phyloP scores from a whole-genome alignment of 2,888 invertebrate species.

The Metellina segmentata region DNA sequence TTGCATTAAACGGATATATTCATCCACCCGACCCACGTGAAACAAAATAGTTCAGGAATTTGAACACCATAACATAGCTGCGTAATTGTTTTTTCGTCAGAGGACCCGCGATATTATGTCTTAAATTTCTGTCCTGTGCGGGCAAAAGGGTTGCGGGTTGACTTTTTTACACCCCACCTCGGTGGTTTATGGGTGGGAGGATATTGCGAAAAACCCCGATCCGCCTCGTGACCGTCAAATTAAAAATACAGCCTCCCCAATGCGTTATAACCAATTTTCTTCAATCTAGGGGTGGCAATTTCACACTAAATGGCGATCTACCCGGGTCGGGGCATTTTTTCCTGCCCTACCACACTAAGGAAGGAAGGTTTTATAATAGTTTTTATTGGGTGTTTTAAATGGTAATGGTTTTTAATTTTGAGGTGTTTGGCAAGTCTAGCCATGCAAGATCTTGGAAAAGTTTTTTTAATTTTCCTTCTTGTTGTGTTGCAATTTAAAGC shows the following conservation, averaged over 20 bases:
- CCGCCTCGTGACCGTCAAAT: slow-evolving; percentile 22
- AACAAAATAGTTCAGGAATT: slow-evolving; percentile 62
- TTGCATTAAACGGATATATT: neutral
- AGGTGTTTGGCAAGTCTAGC: neutral
- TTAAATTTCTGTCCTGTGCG: slow-evolving; percentile 57
- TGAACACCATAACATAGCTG: slow-evolving; percentile 31
- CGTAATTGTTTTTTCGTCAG: slow-evolving; percentile 74
- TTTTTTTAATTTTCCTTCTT: neutral
- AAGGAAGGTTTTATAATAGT: slow-evolving; percentile 22
- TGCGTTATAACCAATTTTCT: slow-evolving; percentile 63
- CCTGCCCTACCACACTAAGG: neutral
- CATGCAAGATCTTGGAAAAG: neutral
- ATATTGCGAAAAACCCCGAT: slow-evolving; percentile 53
- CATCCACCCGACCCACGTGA: neutral
- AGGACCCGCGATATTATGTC: slow-evolving; percentile 65
- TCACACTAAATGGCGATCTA: slow-evolving; percentile 34
- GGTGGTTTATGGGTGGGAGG: slow-evolving; percentile 52
- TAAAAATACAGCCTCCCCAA: slow-evolving; percentile 42
- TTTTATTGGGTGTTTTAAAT: slow-evolving; percentile 49
- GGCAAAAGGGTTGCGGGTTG: slow-evolving; percentile 33
- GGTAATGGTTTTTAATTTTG: slow-evolving; percentile 59
- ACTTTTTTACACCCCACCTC: slow-evolving; percentile 46
- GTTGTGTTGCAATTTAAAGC: no score
- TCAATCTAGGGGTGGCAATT: slow-evolving; percentile 49
- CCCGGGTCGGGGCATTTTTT: slow-evolving; percentile 11